A percentile compares a stretch with the other conserved stretches of the same genome.
Evolutionary conservation across 1,140 invertebrate genomes (phyloP).

Genomic region (Cataglyphis hispanica): DNA sequence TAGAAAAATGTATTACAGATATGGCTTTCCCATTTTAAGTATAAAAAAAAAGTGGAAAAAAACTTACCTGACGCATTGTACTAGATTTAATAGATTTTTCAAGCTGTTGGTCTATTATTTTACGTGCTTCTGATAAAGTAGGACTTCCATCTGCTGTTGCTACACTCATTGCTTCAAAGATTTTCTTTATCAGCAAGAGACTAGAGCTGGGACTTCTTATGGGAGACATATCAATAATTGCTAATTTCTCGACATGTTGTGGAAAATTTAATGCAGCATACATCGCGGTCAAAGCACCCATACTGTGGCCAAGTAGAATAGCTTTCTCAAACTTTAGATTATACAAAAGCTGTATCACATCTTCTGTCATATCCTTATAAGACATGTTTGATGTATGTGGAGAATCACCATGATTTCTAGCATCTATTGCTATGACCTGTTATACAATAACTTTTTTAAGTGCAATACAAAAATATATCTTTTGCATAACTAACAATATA

Average conservation of each 20-base stretch:
- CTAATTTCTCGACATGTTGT: slow-evolving; percentile 91
- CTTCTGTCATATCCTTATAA: slow-evolving; percentile 91
- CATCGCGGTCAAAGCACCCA: slow-evolving; percentile 96
- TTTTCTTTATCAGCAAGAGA: slow-evolving; percentile 88
- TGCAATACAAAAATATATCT: neutral
- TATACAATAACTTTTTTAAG: slow-evolving; percentile 30
- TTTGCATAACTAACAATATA: neutral
- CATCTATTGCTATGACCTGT: slow-evolving; percentile 93
- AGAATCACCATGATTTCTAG: slow-evolving; percentile 97
- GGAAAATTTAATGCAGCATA: slow-evolving; percentile 91
- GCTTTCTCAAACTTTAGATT: slow-evolving; percentile 89
- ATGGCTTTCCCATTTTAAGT: slow-evolving; percentile 67
- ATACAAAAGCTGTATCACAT: slow-evolving; percentile 90
- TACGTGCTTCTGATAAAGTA: slow-evolving; percentile 90
- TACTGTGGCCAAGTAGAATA: slow-evolving; percentile 94
- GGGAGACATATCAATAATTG: slow-evolving; percentile 95
- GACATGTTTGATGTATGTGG: slow-evolving; percentile 91
- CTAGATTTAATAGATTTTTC: slow-evolving; percentile 82
- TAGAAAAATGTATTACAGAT: slow-evolving; percentile 76
- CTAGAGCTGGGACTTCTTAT: slow-evolving; percentile 88
- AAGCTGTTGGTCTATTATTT: slow-evolving; percentile 87
- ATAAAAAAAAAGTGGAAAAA: slow-evolving; percentile 47
- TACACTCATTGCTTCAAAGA: slow-evolving; percentile 90
- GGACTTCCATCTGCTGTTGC: slow-evolving; percentile 88
- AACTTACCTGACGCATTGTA: slow-evolving; percentile 86